Evolutionary conservation across 2,888 invertebrate species (phyloP).

Genomic region (Ophioninae sp.): DNA sequence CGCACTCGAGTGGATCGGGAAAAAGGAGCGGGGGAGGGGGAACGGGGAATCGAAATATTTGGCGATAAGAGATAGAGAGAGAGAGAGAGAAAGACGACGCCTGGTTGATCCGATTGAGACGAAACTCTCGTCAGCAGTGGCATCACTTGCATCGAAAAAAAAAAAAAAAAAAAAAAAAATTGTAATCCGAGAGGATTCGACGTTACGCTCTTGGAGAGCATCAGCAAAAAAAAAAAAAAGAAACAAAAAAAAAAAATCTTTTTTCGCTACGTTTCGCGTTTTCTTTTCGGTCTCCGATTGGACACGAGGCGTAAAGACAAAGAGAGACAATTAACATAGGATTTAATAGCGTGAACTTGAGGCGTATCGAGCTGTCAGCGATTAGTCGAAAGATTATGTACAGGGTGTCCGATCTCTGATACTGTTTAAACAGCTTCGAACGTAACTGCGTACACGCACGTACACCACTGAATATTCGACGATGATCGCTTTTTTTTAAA

Average conservation of each 20-base stretch:
- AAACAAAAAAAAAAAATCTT: too few relatives aligned
- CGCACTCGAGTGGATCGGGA: too few relatives aligned
- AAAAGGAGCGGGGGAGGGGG: too few relatives aligned
- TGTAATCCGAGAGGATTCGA: constrained; percentile 52
- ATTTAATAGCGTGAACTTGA: not conserved
- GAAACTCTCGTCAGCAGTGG: constrained; percentile 35
- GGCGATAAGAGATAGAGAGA: not conserved
- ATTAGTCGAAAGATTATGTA: constrained; percentile 36
- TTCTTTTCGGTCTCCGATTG: constrained; percentile 5
- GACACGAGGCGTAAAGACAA: constrained; percentile 37
- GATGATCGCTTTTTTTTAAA: too few relatives aligned
- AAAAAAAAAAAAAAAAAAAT: too few relatives aligned
- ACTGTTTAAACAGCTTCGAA: too few relatives aligned
- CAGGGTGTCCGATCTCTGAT: too few relatives aligned
- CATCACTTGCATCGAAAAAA: constrained; percentile 51
- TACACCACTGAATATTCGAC: too few relatives aligned
- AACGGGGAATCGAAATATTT: too few relatives aligned
- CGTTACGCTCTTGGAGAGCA: constrained; percentile 27
- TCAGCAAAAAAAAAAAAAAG: constrained; percentile 59
- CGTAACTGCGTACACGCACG: too few relatives aligned
- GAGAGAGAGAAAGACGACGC: not conserved
- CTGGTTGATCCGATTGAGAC: too few relatives aligned
- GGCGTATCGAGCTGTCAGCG: constrained; percentile 18
- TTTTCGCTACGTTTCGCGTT: constrained; percentile 38
- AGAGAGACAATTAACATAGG: constrained; percentile 26